phyloP scores from a whole-genome alignment of 2,797 vertebrate genomes.

The Dendrocincla tyrannina region DNA sequence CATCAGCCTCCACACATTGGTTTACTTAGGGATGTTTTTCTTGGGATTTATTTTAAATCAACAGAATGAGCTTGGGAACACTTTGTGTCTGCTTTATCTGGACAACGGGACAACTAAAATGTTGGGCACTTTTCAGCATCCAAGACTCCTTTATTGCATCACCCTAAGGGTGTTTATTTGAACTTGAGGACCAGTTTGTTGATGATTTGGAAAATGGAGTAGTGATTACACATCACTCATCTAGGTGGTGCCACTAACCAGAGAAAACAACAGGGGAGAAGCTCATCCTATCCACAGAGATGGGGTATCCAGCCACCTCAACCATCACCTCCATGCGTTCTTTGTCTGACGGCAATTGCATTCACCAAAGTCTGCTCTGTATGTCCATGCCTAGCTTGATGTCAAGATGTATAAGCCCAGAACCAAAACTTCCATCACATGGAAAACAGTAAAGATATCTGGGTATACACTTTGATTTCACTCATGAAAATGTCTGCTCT shows the following conservation, averaged over 20 bases:
- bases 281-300: neutral
- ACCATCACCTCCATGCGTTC: neutral
- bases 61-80: neutral
- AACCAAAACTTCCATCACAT: neutral
- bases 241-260: neutral
- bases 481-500: fast-evolving
- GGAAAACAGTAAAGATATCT: neutral
- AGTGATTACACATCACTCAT: neutral
- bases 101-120: neutral
- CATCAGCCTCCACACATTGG: neutral
- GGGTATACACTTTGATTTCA: neutral
- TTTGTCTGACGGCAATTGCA: neutral
- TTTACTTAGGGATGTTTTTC: constrained; percentile 6
- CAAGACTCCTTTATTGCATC: neutral
- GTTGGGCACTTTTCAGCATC: neutral
- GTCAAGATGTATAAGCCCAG: neutral
- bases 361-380: neutral
- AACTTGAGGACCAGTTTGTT: neutral
- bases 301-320: neutral
- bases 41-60: constrained; percentile 34
- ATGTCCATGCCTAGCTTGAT: neutral
- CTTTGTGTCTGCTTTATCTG: neutral
- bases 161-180: neutral
- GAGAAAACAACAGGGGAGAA: neutral
- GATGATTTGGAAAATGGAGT: neutral